Base-by-base conservation (phyloP, 1,140 invertebrate genomes). In the Pectinophora gossypiella region DNA sequence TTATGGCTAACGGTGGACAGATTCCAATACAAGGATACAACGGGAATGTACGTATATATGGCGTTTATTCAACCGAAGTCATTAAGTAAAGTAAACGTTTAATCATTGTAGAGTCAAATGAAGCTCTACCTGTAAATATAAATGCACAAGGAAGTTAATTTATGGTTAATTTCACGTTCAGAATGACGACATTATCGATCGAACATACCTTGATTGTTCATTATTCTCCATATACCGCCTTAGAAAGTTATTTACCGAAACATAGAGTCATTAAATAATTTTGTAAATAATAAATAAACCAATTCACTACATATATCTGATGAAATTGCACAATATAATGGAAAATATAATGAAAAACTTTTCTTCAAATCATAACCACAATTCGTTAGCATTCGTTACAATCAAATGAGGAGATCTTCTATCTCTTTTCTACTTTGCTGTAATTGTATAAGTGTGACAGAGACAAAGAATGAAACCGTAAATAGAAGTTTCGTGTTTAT, bases 321-420 rank as follows among this genome's bases (percentile, higher is more conserved):
- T 49, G 58, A 67, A 59, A 80, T 76, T 74, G 62, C 73, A 85
- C 78, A 68, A 48, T 57, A 70, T 69, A 62, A 65, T 51, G 38
- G 52, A 71, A 72, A 76, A 75, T 76, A 79, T n/a, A 73, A 76
- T 74, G 72, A 69, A 80, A 69, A 65, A 54, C 60, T 57, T 44
- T 44, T 63, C 35, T 44, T 63, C 35, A 60, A 63, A 56, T 68
- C 69, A 72, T 78, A 76, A 76, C 71, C 80, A 83, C 78, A 68
- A 78, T 79, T 81, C 80, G 83, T 83, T 86, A 86, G 67, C 75
- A 79, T 81, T 80, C 80, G 80, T 86, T 86, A 84, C 65, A 84
- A 72, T 83, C 79, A 83, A 86, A 86, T 69, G 55, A 46, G 61
- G 49, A 23, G 5, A 69, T 67, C 38, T 56, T 55, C 53, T 56